Conservation (phyloP, 2,888 invertebrate species). For the Cremastinae sp. region DNA sequence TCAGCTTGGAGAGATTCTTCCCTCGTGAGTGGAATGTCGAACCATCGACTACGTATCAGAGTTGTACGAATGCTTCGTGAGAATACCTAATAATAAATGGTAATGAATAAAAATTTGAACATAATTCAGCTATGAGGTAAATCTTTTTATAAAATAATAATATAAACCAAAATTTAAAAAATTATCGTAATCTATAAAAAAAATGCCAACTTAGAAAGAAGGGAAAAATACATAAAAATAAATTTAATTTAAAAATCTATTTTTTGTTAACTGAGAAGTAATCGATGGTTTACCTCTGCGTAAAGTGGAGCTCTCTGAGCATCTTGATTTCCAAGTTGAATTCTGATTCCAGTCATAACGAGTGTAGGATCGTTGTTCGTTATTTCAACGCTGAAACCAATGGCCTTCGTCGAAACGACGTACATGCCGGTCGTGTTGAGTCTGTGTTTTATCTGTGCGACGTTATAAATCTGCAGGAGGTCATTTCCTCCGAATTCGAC, state of each 20-base stretch:
- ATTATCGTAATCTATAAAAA: too few species aligned
- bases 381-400: conserved; percentile 94
- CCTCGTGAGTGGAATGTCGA: conserved; percentile 95
- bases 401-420: conserved; percentile 94
- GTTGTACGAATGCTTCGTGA: conserved; percentile 88
- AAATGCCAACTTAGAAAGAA: too few species aligned
- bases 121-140: too few species aligned
- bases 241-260: conserved; percentile 8
- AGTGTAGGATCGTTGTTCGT: conserved; percentile 92
- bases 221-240: conserved; percentile 68
- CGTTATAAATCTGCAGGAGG: conserved; percentile 95
- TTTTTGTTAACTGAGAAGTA: background rate
- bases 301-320: conserved; percentile 88
- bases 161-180: too few species aligned
- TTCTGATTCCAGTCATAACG: conserved; percentile 94
- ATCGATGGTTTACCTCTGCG: conserved; percentile 83
- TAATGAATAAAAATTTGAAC: too few species aligned
- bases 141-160: too few species aligned
- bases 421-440: conserved; percentile 93
- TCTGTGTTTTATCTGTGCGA: conserved; percentile 94
- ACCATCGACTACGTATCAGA: conserved; percentile 93
- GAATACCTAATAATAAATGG: conserved; percentile 84
- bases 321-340: conserved; percentile 92
- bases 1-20: conserved; percentile 96
- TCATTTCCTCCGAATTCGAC: conserved; percentile 98